Conservation (phyloP, 2,113 vertebrate species). For the Balaenoptera acutorostrata region DNA sequence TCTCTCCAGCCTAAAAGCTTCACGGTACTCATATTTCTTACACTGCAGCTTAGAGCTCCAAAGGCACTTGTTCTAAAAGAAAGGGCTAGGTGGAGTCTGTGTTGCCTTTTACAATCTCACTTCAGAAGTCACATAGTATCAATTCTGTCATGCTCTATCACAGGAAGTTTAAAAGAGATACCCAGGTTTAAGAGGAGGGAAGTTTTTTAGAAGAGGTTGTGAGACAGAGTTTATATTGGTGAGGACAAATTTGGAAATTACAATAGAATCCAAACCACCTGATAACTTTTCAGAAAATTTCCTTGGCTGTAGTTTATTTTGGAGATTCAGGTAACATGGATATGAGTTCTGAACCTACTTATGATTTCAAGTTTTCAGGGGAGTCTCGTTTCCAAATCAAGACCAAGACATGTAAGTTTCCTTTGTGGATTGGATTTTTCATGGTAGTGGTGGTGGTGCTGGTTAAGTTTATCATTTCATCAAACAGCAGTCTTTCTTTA, state of each 20-base stretch:
- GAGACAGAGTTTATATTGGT: neutral
- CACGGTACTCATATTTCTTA: neutral
- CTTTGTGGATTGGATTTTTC: neutral
- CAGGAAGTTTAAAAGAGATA: neutral
- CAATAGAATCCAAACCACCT: neutral
- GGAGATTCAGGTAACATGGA: neutral
- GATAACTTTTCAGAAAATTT: neutral
- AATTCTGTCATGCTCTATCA: neutral
- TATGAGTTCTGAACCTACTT: neutral
- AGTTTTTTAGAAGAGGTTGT: neutral
- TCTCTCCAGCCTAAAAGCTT: neutral
- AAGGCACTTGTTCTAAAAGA: neutral
- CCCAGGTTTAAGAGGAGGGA: neutral
- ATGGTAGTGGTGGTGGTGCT: neutral
- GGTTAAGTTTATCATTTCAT: neutral
- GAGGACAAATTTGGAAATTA: neutral
- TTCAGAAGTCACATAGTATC: neutral
- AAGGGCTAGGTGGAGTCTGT: neutral
- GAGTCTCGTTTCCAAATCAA: neutral
- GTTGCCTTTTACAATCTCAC: neutral
- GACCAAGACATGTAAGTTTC: neutral
- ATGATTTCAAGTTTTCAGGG: neutral
- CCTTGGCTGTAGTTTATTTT: neutral
- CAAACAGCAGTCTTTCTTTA: neutral
- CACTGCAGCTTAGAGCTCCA: neutral